Evolutionary conservation across 2,797 vertebrate species (phyloP), one percentile per base, ranked within the genome.

Genomic region (Sarcophilus harrisii): DNA sequence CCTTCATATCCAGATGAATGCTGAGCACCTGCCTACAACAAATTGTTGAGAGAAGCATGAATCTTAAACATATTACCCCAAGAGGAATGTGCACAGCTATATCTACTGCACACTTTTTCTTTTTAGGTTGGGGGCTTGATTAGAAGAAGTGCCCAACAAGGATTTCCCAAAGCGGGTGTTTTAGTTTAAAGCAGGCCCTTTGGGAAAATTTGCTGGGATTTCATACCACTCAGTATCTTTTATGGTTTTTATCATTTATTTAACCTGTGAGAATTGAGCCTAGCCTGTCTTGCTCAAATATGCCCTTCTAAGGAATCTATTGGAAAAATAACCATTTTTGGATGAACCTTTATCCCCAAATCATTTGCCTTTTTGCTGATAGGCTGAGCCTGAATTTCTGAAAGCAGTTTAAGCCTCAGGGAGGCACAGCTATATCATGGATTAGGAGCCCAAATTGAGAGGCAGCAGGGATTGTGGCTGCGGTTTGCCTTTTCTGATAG

Each of bases 11-110:
- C 96, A 95, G 81, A 97, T 12, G 57, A 97, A 92, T 92, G 89
- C 93, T 95, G 90, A 96, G 66, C 96, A 97, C 97, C 96, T 98
- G 97, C 58, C 55, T 95, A 90, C 92, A 95, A 55, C 66, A 92
- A 60, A 59, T 58, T 94, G 28, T 94, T 58, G 96, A 92, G 93
- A 62, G 62, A 94, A 96, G 58, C 91, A 92, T 54, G 92, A 62
- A 55, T 73, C 94, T 95, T 62, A 27, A 21, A 60, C 60, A 93
- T 9, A 10, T 91, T 66, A 66, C n/a, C 21, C 32, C 52, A 94
- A n/a, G 59, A 30, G 30, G 92, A 91, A 4, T 59, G 21, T 66
- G 94, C 91, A 1, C 55, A 59, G n/a, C 32, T 32, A 24, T 58
- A n/a, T 60, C 0, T 92, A 58, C 92, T 32, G 58, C 52, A n/a